Base-by-base conservation (phyloP, 2,797 vertebrate genomes). In the Clarias platycephalus region DNA sequence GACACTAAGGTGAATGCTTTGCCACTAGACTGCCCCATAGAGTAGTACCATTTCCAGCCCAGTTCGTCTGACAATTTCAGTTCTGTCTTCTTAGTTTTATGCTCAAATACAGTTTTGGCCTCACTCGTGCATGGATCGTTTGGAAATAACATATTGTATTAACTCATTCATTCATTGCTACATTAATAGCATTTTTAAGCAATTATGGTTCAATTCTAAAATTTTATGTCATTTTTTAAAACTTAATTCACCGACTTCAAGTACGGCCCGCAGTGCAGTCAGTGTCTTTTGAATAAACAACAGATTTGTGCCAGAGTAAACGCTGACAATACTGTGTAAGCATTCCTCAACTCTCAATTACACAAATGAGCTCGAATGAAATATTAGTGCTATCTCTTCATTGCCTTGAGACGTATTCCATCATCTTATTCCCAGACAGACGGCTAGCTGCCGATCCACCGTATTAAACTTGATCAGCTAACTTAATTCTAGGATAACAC, bases 351-450 rank as follows among this genome's bases (percentile, higher is more conserved):
- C 53, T 34, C 53, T 34, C 53, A 58, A 34, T 76, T 37, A 76
- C 22, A 62, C 62, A 37, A n/a, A 62, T 18, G 34, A 63, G 58
- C 34, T 15, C 3, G 4, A 62, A 44, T 78, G 58, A 63, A 62
- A 78, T 63, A 63, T 62, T 62, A 62, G 22, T 18, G n/a, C 58
- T 12, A 37, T 78, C 57, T 37, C 13, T 60, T 78, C 75, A 62
- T 40, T 62, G 75, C 75, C 75, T 78, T 24, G 58, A 78, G 76
- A 62, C 58, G 16, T 44, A 8, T 40, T 44, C 58, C 58, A 78
- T 78, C 76, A 63, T 78, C 57, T 63, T 26, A 57, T 57, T 81
- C 80, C 80, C 63, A 81, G 64, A 81, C 80, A 81, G 63, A 81
- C 28, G 44, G 80, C 80, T 55, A 81, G 44, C 64, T n/a, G 63